Conservation (phyloP, 2,797 vertebrate genomes). For the Hirundo rustica region DNA sequence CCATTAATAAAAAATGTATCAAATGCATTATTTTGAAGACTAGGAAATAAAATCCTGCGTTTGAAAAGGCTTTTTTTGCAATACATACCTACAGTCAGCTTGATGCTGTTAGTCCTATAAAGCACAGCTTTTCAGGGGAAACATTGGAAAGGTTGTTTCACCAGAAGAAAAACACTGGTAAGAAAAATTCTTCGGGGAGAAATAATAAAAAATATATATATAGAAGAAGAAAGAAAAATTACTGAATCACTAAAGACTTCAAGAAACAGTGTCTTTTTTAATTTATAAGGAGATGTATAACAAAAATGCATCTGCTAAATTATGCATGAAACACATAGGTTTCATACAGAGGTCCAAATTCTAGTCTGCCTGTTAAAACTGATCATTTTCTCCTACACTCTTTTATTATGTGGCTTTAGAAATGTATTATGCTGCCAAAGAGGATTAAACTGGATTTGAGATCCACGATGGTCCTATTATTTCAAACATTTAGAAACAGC, state of each 20-base stretch:
- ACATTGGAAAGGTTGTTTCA: neutral
- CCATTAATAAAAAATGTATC: neutral
- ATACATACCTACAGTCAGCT: neutral
- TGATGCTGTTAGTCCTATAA: neutral
- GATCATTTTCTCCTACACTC: neutral
- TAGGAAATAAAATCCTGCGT: neutral
- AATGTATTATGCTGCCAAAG: slow-evolving; percentile 12
- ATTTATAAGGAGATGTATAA: neutral
- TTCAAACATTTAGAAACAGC: neutral
- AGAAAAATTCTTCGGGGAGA: neutral
- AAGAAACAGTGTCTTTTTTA: neutral
- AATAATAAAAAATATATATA: neutral
- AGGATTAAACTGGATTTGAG: slow-evolving; percentile 52
- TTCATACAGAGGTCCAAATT: neutral
- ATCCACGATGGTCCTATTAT: neutral
- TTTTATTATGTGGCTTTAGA: slow-evolving; percentile 13
- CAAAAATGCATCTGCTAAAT: neutral
- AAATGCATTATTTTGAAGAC: neutral
- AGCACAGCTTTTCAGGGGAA: neutral
- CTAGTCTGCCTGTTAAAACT: neutral
- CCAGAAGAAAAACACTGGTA: neutral
- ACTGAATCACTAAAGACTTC: neutral
- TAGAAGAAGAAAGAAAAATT: neutral
- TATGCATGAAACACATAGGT: neutral
- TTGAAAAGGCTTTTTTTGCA: neutral